Base-by-base conservation (phyloP, 2,797 vertebrate genomes). In the Gadopsis bispinosus region DNA sequence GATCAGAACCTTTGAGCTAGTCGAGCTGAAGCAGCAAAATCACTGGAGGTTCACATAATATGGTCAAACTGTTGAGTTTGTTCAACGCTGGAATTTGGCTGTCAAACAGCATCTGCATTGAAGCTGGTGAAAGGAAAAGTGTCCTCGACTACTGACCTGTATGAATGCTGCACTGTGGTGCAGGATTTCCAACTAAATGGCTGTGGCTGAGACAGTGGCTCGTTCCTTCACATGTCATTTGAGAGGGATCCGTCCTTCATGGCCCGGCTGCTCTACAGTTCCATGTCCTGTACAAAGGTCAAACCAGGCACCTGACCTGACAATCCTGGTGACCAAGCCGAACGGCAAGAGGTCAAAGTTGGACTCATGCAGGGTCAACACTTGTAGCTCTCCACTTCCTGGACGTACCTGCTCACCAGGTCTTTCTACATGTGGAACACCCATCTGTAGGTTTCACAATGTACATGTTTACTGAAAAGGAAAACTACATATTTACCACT, bases 291-390 rank as follows among this genome's bases (percentile, higher is more conserved):
- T 17, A 77, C 64, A 73, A 81, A 81, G 86, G 91, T 92, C 89
- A 90, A 81, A 73, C 22, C n/a, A 39, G 62, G 75, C 77, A 88
- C 63, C 84, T 88, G 83, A 83, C 86, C 80, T 47, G 53, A 65
- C 67, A 76, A 76, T 76, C 83, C 73, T n/a, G 59, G 70, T 73
- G 81, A 53, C 62, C 5, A 10, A 17, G 56, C 43, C 19, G 16
- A 88, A 83, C 58, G 43, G 41, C 48, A 8, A 70, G 58, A 87
- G 91, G 90, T 91, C 86, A 91, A 72, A 85, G 84, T 84, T 82
- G 79, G 84, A 79, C 90, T 90, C 79, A 86, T 79, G 69, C 73
- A 45, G 64, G 86, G 81, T 89, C 69, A 83, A 35, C 58, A 78
- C 65, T 61, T 77, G 31, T 73, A 10, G 26, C 70, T 75, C 56